Conservation (phyloP, 2,888 invertebrate genomes). For the Colletes collaris region DNA sequence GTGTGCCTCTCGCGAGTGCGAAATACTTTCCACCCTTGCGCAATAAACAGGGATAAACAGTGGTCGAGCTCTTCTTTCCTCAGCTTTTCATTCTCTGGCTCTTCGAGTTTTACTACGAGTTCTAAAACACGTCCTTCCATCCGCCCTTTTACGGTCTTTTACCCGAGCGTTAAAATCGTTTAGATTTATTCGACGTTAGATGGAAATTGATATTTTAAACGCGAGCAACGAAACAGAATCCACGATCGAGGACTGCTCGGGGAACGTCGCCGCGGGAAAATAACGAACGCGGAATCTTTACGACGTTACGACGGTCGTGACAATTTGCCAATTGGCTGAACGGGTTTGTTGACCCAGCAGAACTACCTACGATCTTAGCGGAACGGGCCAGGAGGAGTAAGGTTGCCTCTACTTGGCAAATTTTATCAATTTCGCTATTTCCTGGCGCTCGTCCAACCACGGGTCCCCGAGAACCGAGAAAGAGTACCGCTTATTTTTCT, state of each 20-base stretch:
- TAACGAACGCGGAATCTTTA: slow-evolving; percentile 19
- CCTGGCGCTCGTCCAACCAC: slow-evolving; percentile 70
- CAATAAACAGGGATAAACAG: slow-evolving; percentile 49
- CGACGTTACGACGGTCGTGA: slow-evolving; percentile 49
- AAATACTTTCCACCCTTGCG: slow-evolving; percentile 46
- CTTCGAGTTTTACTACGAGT: slow-evolving; percentile 18
- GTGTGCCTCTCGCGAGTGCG: slow-evolving; percentile 4
- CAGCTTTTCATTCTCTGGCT: slow-evolving; percentile 25
- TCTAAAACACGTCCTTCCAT: no score
- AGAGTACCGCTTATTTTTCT: slow-evolving; percentile 44
- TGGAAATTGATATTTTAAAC: neutral
- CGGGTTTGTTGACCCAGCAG: slow-evolving; percentile 72
- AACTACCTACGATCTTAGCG: slow-evolving; percentile 68
- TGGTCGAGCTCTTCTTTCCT: slow-evolving; percentile 33
- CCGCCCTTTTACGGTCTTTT: no score
- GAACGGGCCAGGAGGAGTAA: slow-evolving; percentile 38
- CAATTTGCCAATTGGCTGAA: slow-evolving; percentile 72
- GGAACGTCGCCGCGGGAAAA: neutral
- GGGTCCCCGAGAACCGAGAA: slow-evolving; percentile 32
- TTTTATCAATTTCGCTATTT: slow-evolving; percentile 77
- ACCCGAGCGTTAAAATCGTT: neutral
- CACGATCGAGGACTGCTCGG: neutral
- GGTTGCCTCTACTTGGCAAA: slow-evolving; percentile 69
- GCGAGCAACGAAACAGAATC: neutral
- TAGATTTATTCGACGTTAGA: no score